Percentiles rank a stretch among this genome's conserved stretches.
These are phyloP conservation scores for Tolmerus cingulatus DNA, from an alignment of 2,888 invertebrate species.

Conservation along the genomic window DNA sequence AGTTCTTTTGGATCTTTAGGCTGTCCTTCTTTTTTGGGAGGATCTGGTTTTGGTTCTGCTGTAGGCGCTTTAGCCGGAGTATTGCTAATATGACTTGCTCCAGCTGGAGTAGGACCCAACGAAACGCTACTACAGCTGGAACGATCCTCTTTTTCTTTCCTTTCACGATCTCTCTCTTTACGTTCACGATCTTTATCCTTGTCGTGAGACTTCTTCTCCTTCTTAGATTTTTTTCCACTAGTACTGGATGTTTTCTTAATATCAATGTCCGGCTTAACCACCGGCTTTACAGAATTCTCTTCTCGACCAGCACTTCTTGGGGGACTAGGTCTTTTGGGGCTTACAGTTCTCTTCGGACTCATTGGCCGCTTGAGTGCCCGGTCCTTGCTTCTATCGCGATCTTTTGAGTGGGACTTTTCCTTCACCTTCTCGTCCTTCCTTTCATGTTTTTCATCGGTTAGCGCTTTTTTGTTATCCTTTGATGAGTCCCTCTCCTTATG, in stretches of 20 bases:
- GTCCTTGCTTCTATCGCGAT: slow-evolving; percentile 66
- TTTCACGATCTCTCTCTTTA: slow-evolving; percentile 63
- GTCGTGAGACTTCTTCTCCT: slow-evolving; percentile 71
- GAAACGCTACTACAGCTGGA: neutral
- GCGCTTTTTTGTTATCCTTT: slow-evolving; percentile 54
- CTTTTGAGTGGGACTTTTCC: slow-evolving; percentile 67
- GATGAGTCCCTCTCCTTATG: slow-evolving; percentile 64
- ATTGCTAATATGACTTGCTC: neutral
- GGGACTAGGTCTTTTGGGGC: slow-evolving; percentile 54
- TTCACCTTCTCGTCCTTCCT: slow-evolving; percentile 65
- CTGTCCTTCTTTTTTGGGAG: neutral
- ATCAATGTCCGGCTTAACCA: neutral
- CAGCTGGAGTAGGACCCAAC: neutral
- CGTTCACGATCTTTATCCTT: slow-evolving; percentile 69
- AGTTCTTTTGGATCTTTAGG: neutral
- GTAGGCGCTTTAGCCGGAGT: neutral
- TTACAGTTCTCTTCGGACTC: slow-evolving; percentile 57
- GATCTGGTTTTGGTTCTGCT: neutral
- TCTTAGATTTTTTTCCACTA: slow-evolving; percentile 63
- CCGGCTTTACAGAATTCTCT: neutral
- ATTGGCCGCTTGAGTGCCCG: slow-evolving; percentile 64
- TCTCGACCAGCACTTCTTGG: slow-evolving; percentile 42
- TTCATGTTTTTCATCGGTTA: slow-evolving; percentile 62
- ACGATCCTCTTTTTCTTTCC: slow-evolving; percentile 54
- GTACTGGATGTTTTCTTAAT: slow-evolving; percentile 45